phyloP scores from a whole-genome alignment of 2,113 vertebrate genomes.

The Sphaerodactylus townsendi region DNA sequence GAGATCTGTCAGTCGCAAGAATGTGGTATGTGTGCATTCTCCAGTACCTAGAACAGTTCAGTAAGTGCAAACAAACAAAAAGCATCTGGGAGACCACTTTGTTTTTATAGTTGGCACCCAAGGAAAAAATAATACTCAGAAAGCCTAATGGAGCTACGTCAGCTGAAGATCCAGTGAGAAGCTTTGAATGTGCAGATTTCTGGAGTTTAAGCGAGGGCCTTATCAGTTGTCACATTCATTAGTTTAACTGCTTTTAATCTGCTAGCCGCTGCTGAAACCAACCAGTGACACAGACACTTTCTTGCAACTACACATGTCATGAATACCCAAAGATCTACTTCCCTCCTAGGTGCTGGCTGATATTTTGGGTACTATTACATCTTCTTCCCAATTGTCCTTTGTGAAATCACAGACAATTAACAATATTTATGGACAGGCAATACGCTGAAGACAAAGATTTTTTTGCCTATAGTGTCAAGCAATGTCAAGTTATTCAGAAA shows the following conservation, averaged over 20 bases:
- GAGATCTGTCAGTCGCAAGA: not conserved
- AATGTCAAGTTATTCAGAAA: not conserved
- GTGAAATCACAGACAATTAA: not conserved
- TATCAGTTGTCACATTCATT: conserved; percentile 39
- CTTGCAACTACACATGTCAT: not conserved
- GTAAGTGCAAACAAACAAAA: conserved; percentile 1
- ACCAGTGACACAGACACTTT: not conserved
- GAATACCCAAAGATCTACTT: not conserved
- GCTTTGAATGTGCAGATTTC: conserved; percentile 29
- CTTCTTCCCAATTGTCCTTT: not conserved
- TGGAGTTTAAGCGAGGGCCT: conserved; percentile 33
- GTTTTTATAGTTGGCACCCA: conserved; percentile 12
- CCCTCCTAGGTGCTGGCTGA: not conserved
- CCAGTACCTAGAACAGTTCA: not conserved
- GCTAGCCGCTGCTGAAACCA: too few relatives aligned
- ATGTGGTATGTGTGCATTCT: not conserved
- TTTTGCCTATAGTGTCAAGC: not conserved
- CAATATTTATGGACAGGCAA: not conserved
- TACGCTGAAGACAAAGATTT: not conserved
- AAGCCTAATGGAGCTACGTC: fast-evolving
- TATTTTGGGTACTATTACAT: not conserved
- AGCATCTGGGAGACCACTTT: not conserved
- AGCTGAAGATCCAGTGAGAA: conserved; percentile 19
- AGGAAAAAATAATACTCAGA: fast-evolving
- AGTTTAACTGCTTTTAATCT: not conserved